Base-by-base conservation (phyloP, 30 jellyfish, hydroid and myxozoan genomes). In the Pseudorhiza aurosa region DNA sequence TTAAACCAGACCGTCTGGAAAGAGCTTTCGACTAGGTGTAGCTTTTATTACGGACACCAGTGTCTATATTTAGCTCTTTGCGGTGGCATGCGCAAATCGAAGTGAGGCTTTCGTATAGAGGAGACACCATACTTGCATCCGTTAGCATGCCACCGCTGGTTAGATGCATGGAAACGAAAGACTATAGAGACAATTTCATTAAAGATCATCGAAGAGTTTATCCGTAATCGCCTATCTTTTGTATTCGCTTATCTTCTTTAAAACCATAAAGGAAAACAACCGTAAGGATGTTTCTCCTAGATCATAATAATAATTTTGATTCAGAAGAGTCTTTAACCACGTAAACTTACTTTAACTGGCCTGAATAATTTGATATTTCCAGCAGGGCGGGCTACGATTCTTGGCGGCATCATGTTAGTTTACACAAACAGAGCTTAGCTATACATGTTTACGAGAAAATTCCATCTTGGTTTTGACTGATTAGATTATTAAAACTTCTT, bases 221-320 rank as follows among this genome's bases (percentile, higher is more conserved):
- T 31, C 58, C 77, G 8, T 64, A 64, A 64, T 64, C 77, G 77
- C 77, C 77, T 42, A 31, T 26, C 53, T 36, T 31, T 64, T 64
- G 53, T 39, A 12, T 36, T 32, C 36, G 33, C 77, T 64, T 31
- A 64, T 64, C 77, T 31, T 33, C 77, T 64, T 32, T 64, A 64
- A 60, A 35, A 64, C 77, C 77, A 64, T 39, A 64, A 64, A 64
- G 21, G 56, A 39, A 64, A 64, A 64, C 77, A 64, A 64, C 35
- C 77, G 19, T 64, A 64, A 64, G 50, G 15, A 18, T 64, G 77
- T 35, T 64, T 64, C n/a, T n/a, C 36, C 77, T 60, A 8, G 58
- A 33, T 31, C 58, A 21, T 64, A 64, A 64, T 42, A 40, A 64
- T 30, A 42, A 64, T 64, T 33, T 36, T 64, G 32, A 36, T 64